phyloP scores from a whole-genome alignment of 1,140 invertebrate species.

The Steinernema khuongi region DNA sequence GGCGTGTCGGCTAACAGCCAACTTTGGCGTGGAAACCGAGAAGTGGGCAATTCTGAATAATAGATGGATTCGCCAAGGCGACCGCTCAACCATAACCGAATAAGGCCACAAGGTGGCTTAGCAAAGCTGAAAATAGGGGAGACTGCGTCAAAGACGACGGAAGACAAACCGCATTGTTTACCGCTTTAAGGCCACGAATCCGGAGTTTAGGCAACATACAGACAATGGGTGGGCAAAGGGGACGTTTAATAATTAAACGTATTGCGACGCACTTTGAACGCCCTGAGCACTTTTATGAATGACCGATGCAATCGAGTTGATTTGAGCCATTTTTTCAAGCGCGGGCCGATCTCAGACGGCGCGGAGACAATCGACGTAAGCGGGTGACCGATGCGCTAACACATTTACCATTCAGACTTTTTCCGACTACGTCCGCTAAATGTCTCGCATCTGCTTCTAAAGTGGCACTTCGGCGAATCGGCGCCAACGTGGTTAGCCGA shows the following conservation, averaged over 20 bases:
- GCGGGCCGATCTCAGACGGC: background rate
- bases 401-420: background rate
- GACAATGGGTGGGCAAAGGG: no score
- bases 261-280: background rate
- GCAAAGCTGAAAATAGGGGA: background rate
- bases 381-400: background rate
- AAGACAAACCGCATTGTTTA: background rate
- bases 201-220: background rate
- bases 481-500: background rate
- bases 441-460: conserved; percentile 3
- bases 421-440: background rate
- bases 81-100: background rate
- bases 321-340: background rate
- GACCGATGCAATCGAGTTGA: background rate
- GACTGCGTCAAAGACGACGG: background rate
- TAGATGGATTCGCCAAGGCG: background rate
- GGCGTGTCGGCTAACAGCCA: background rate
- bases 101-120: background rate
- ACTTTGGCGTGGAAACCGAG: background rate
- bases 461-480: background rate
- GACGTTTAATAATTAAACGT: background rate
- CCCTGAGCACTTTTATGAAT: background rate
- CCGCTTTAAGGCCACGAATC: no score
- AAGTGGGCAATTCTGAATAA: background rate
- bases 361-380: background rate